phyloP scores from a whole-genome alignment of 2,797 vertebrate genomes.

The Echiichthys vipera region DNA sequence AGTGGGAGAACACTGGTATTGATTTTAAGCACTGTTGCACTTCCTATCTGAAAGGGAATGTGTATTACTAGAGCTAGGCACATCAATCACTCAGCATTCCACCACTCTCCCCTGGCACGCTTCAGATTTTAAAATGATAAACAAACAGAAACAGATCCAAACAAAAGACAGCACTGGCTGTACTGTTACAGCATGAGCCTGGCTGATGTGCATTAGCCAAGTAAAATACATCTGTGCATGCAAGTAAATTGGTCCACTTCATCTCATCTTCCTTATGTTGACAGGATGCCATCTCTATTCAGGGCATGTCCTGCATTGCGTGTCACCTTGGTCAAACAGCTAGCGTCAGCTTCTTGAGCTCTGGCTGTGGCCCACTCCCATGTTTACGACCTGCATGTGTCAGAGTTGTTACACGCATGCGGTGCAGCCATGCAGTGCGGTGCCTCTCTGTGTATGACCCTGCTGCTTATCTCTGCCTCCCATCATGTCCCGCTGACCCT shows the following conservation, averaged over 20 bases:
- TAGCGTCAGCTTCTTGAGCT: constrained; percentile 77
- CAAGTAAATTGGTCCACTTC: constrained; percentile 52
- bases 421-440: constrained; percentile 48
- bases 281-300: constrained; percentile 74
- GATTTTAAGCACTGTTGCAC: constrained; percentile 88
- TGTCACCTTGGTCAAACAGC: constrained; percentile 83
- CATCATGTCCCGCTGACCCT: constrained; percentile 74
- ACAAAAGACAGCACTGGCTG: constrained; percentile 48
- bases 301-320: constrained; percentile 67
- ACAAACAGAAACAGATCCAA: constrained; percentile 73
- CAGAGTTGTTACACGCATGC: constrained; percentile 62
- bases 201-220: constrained; percentile 21
- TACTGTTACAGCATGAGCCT: constrained; percentile 12
- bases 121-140: constrained; percentile 76
- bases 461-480: constrained; percentile 81
- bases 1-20: constrained; percentile 83
- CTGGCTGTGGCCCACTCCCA: constrained; percentile 56
- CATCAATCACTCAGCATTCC: constrained; percentile 84
- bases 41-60: constrained; percentile 87
- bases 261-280: constrained; percentile 64
- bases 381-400: constrained; percentile 76
- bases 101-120: constrained; percentile 71
- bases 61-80: constrained; percentile 83
- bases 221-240: constrained; percentile 37
- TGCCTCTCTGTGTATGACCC: constrained; percentile 62